These are phyloP conservation scores for Gryllus longicercus DNA, from an alignment of 2,888 invertebrate genomes.

Conservation along the genomic window DNA sequence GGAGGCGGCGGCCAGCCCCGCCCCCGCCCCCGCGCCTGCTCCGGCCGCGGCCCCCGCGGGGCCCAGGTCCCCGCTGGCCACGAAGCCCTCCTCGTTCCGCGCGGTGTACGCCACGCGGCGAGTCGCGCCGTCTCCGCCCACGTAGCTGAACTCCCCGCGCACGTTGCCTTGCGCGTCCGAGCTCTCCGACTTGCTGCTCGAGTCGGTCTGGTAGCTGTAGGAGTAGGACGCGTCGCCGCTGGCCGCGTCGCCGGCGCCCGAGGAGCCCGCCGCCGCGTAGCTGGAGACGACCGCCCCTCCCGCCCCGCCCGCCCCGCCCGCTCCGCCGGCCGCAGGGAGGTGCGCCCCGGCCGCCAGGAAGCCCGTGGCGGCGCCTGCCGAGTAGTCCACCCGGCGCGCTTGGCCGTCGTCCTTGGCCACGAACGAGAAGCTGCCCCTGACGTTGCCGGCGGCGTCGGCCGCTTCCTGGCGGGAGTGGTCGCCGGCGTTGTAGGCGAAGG, in stretches of 20 bases:
- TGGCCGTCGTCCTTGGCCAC: constrained; percentile 39
- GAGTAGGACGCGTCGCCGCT: constrained; percentile 31
- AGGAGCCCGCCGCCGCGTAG: not conserved
- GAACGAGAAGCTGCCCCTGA: constrained; percentile 37
- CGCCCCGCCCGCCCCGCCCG: constrained; percentile 39
- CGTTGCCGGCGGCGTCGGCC: not conserved
- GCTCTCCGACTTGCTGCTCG: constrained; percentile 38
- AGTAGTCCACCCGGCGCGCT: constrained; percentile 37
- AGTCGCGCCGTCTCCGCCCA: constrained; percentile 37
- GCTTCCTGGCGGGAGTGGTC: constrained; percentile 29
- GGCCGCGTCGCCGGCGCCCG: constrained; percentile 25
- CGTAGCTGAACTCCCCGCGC: constrained; percentile 41
- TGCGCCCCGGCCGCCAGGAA: constrained; percentile 39
- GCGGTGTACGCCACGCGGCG: constrained; percentile 39
- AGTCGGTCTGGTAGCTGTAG: constrained; percentile 34
- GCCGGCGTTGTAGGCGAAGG: constrained; percentile 36
- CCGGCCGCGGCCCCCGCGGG: constrained; percentile 21
- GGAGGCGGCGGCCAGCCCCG: not conserved
- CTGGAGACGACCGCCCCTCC: constrained; percentile 23
- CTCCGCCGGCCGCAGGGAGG: constrained; percentile 38
- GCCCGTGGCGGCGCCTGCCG: constrained; percentile 39
- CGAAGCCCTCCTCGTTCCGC: constrained; percentile 36
- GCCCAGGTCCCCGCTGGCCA: constrained; percentile 28
- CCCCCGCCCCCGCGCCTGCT: not conserved
- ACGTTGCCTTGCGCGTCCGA: constrained; percentile 42